These are phyloP conservation scores for Orchestia grillus DNA, from an alignment of 1,140 invertebrate species.

Conservation along the genomic window DNA sequence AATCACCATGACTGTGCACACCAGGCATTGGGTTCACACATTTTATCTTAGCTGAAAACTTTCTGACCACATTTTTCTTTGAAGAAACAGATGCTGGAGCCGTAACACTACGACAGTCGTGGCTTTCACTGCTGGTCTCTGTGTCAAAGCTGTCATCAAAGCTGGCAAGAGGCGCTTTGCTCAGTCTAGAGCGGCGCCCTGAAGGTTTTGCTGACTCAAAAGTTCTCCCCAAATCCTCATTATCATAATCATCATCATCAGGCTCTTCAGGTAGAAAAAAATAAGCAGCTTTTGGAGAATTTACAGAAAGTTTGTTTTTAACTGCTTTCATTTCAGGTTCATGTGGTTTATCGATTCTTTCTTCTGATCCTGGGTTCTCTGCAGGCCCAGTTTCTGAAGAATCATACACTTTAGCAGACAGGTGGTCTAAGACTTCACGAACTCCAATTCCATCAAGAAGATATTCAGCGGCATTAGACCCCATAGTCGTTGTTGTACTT, in stretches of 20 bases:
- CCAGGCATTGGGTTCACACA: slow-evolving; percentile 34
- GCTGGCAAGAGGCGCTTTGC: slow-evolving; percentile 16
- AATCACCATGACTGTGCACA: slow-evolving; percentile 38
- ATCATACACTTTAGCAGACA: neutral
- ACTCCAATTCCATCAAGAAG: neutral
- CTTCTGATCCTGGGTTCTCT: neutral
- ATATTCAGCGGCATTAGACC: neutral
- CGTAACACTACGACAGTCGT: neutral
- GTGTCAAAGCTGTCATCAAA: slow-evolving; percentile 47
- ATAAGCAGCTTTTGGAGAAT: neutral
- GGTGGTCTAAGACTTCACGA: neutral
- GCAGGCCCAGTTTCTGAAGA: neutral
- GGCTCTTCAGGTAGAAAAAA: neutral
- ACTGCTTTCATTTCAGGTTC: neutral
- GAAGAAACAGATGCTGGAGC: neutral
- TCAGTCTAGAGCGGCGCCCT: neutral
- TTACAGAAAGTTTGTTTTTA: neutral
- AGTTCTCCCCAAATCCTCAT: no score
- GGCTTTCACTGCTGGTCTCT: slow-evolving; percentile 45
- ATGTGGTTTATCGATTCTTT: neutral
- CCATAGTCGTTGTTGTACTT: neutral
- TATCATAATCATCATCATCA: no score
- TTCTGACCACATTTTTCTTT: neutral
- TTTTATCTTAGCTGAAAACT: neutral
- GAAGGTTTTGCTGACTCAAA: neutral